phyloP scores from a whole-genome alignment of 1,140 invertebrate genomes.

The Panagrolaimus sp. region DNA sequence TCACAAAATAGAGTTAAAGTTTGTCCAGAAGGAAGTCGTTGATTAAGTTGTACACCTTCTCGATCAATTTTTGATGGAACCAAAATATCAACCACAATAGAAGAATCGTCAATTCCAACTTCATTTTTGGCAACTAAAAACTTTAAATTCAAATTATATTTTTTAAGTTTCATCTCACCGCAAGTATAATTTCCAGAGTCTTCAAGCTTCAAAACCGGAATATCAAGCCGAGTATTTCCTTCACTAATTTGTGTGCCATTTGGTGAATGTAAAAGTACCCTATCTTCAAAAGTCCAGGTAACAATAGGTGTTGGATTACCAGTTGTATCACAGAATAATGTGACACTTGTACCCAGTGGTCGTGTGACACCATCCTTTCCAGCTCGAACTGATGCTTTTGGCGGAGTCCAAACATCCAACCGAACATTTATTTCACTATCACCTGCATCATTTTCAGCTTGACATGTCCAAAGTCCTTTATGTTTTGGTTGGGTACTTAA shows the following conservation, averaged over 20 bases:
- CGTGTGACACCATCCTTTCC: conserved; percentile 29
- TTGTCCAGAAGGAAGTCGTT: conserved; percentile 44
- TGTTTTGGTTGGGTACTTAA: conserved; percentile 28
- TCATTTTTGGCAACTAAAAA: conserved; percentile 37
- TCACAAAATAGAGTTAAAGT: conserved; percentile 46
- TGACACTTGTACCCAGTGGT: conserved; percentile 40
- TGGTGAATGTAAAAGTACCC: conserved; percentile 37
- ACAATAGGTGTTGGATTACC: conserved; percentile 49
- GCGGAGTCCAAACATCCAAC: conserved; percentile 43
- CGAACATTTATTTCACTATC: conserved; percentile 32
- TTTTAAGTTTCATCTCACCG: neutral
- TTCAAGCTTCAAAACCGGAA: conserved; percentile 34
- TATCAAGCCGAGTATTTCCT: conserved; percentile 34
- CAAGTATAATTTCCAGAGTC: conserved; percentile 50
- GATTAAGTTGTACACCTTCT: conserved; percentile 46
- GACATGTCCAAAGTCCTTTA: conserved; percentile 49
- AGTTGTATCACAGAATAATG: conserved; percentile 44
- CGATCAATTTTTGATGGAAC: conserved; percentile 52
- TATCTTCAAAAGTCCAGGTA: conserved; percentile 33
- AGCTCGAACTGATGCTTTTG: conserved; percentile 21
- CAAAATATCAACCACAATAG: conserved; percentile 48
- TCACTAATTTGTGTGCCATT: conserved; percentile 29
- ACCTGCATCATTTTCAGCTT: conserved; percentile 54
- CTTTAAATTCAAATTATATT: too few species aligned
- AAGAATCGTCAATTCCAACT: conserved; percentile 39